Evolutionary conservation across 2,888 invertebrate species (phyloP).

Genomic region (Drosophila flavopinicola): DNA sequence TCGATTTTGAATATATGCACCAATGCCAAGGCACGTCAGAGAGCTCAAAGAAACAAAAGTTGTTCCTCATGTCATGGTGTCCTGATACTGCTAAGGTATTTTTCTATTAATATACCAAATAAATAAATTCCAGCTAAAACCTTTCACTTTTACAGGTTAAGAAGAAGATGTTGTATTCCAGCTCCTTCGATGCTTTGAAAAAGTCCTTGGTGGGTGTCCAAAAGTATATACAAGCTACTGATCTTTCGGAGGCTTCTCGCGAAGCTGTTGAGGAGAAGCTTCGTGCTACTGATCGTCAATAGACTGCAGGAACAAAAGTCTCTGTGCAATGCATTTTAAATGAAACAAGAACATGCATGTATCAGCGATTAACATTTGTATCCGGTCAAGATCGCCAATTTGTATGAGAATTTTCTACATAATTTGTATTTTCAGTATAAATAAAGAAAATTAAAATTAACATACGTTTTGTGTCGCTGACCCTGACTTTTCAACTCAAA

Average conservation of each 20-base stretch:
- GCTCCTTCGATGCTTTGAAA: constrained; percentile 99
- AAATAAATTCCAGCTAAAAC: neutral
- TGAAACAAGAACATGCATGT: constrained; percentile 60
- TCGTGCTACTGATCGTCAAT: constrained; percentile 97
- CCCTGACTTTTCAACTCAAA: neutral
- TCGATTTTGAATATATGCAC: constrained; percentile 99
- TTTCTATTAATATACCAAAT: neutral
- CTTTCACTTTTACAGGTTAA: constrained; percentile 85
- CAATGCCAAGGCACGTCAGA: constrained; percentile 98
- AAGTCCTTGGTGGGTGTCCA: constrained; percentile 98
- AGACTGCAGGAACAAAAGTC: constrained; percentile 78
- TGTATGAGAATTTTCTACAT: constrained; percentile 80
- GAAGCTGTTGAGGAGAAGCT: constrained; percentile 97
- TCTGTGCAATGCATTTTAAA: constrained; percentile 76
- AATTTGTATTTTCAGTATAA: constrained; percentile 81
- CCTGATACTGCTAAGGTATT: constrained; percentile 96
- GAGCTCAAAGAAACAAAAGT: constrained; percentile 98
- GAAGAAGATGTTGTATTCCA: constrained; percentile 95
- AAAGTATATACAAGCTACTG: constrained; percentile 98
- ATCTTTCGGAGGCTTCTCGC: constrained; percentile 96
- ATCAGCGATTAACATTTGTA: constrained; percentile 66
- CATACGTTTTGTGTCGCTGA: neutral
- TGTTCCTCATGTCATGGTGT: constrained; percentile 99
- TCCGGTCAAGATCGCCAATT: constrained; percentile 76
- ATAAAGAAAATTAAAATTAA: constrained; percentile 76